Evolutionary conservation across 2,797 vertebrate genomes (phyloP).

Genomic region (Sebastes melanostomus): DNA sequence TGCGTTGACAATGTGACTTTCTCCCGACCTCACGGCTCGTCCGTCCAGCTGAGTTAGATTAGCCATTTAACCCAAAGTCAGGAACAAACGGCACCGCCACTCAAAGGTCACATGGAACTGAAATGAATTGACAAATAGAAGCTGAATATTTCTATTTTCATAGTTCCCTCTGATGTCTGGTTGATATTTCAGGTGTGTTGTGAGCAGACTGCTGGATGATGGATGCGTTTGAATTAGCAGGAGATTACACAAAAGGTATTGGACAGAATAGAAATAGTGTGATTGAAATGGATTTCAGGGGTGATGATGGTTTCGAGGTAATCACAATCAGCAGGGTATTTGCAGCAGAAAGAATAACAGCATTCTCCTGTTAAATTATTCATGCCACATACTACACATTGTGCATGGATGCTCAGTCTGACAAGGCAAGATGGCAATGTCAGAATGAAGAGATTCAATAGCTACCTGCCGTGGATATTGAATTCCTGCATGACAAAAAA

Average conservation of each 20-base stretch:
- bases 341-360: neutral
- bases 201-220: neutral
- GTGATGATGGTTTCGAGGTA: neutral
- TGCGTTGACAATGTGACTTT: conserved; percentile 5
- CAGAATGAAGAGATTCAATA: neutral
- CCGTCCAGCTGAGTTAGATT: neutral
- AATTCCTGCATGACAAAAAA: neutral
- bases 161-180: neutral
- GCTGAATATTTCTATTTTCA: conserved; percentile 1
- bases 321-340: neutral
- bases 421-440: neutral
- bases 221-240: conserved; percentile 12
- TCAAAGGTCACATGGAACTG: neutral
- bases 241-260: neutral
- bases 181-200: neutral
- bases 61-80: neutral
- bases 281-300: neutral
- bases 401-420: neutral
- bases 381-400: neutral
- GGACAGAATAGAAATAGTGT: neutral
- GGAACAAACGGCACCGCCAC: neutral
- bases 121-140: neutral
- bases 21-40: neutral
- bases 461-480: neutral
- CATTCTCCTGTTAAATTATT: conserved; percentile 26